phyloP scores from a whole-genome alignment of 2,888 invertebrate species.

The Drosophila glabriapex region DNA sequence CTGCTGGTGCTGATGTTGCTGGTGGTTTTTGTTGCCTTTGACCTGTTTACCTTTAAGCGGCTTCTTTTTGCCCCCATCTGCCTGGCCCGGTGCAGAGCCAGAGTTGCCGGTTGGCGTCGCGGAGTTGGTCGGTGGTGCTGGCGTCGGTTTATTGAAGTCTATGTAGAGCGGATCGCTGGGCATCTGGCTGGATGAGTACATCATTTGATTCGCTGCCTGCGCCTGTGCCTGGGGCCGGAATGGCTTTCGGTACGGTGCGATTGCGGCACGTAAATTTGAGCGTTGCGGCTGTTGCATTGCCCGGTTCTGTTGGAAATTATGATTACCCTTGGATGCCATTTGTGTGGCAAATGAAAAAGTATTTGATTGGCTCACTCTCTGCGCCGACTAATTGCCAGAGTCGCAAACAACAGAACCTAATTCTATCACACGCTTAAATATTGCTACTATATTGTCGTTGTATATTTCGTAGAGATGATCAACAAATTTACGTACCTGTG shows the following conservation, averaged over 20 bases:
- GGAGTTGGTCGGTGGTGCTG: slow-evolving; percentile 42
- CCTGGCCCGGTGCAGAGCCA: slow-evolving; percentile 4
- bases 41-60: slow-evolving; percentile 55
- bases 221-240: slow-evolving; percentile 42
- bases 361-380: slow-evolving; percentile 2
- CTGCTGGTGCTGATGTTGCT: slow-evolving; percentile 34
- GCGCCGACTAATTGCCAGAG: slow-evolving; percentile 24
- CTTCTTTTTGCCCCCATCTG: slow-evolving; percentile 65
- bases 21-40: slow-evolving; percentile 53
- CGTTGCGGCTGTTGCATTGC: slow-evolving; percentile 62
- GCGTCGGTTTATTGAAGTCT: slow-evolving; percentile 84
- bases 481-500: slow-evolving; percentile 25
- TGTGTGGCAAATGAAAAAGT: slow-evolving; percentile 1
- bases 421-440: slow-evolving; percentile 52
- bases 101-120: slow-evolving; percentile 13
- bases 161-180: slow-evolving; percentile 85
- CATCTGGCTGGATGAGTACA: slow-evolving; percentile 84
- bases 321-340: slow-evolving; percentile 72
- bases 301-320: slow-evolving; percentile 61
- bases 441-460: slow-evolving; percentile 47
- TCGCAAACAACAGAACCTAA: slow-evolving; percentile 23
- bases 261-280: slow-evolving; percentile 52
- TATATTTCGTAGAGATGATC: slow-evolving; percentile 42
- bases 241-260: slow-evolving; percentile 75
- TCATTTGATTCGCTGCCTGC: slow-evolving; percentile 67